Evolutionary conservation across 2,797 vertebrate species (phyloP).

Genomic region (Arrhamphus sclerolepis): DNA sequence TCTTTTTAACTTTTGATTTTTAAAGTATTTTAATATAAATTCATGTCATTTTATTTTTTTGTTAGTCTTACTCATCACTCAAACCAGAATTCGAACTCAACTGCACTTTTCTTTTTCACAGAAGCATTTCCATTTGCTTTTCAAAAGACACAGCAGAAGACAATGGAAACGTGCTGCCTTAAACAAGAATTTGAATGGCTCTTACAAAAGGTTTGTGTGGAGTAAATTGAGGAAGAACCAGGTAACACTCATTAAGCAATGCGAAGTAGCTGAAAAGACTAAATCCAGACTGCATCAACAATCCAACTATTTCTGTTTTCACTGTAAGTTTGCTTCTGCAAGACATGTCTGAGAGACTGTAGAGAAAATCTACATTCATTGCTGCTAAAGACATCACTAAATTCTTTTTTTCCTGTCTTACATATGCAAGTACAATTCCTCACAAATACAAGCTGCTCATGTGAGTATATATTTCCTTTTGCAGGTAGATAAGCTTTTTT

Average conservation of each 20-base stretch:
- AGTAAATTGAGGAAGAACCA: constrained; percentile 15
- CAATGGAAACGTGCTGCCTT: constrained; percentile 17
- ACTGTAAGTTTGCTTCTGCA: background rate
- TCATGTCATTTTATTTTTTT: constrained; percentile 4
- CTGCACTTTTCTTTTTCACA: background rate
- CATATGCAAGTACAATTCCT: constrained; percentile 8
- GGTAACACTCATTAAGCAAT: constrained; percentile 6
- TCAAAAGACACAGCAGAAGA: constrained; percentile 1
- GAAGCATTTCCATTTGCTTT: constrained; percentile 11
- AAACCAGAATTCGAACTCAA: constrained; percentile 8
- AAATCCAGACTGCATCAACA: constrained; percentile 7
- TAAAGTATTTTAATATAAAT: constrained; percentile 1
- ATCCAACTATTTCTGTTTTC: background rate
- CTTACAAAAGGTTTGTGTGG: constrained; percentile 19
- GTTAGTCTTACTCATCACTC: background rate
- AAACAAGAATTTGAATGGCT: constrained; percentile 8
- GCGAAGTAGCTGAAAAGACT: background rate
- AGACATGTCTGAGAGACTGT: background rate
- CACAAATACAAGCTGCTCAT: constrained; percentile 26
- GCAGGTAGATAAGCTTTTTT: constrained; percentile 23
- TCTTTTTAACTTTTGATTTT: background rate
- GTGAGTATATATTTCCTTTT: constrained; percentile 28
- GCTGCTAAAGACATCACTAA: background rate
- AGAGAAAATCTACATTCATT: background rate
- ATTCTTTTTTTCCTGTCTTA: constrained; percentile 26